Conservation (phyloP, 2,888 invertebrate species). For the Minunthozetes semirufus region DNA sequence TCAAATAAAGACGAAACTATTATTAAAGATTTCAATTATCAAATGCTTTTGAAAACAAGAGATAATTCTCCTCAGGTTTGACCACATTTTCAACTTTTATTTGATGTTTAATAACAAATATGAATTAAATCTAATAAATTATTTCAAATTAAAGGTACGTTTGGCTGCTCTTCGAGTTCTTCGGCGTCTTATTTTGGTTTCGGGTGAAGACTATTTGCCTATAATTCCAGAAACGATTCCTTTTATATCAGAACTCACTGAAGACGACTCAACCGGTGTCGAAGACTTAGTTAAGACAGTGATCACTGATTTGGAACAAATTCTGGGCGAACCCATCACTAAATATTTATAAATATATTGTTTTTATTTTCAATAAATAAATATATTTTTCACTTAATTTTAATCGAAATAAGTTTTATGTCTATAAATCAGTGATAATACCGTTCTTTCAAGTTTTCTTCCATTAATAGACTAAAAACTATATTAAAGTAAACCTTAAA, state of each 20-base stretch:
- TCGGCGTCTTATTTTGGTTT: slow-evolving; percentile 69
- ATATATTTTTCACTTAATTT: background rate
- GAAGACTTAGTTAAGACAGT: slow-evolving; percentile 50
- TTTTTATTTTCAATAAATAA: background rate
- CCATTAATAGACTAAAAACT: no score
- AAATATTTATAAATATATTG: slow-evolving; percentile 49
- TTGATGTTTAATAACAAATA: slow-evolving; percentile 23
- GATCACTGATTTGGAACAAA: slow-evolving; percentile 73
- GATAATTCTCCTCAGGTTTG: slow-evolving; percentile 65
- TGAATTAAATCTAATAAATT: background rate
- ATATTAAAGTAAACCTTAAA: no score
- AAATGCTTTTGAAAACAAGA: slow-evolving; percentile 77
- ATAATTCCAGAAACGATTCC: slow-evolving; percentile 87
- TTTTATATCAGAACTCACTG: slow-evolving; percentile 83
- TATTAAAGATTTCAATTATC: slow-evolving; percentile 85
- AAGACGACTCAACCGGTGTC: slow-evolving; percentile 52
- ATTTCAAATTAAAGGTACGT: slow-evolving; percentile 52
- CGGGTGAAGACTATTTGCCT: slow-evolving; percentile 80
- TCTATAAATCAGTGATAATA: no score
- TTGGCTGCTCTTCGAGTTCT: slow-evolving; percentile 64
- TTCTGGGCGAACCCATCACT: slow-evolving; percentile 81
- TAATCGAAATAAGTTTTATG: no score
- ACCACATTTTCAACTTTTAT: slow-evolving; percentile 31
- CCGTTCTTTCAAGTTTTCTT: no score
- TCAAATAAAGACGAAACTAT: slow-evolving; percentile 74